Evolutionary conservation across 2,797 vertebrate species (phyloP), one percentile per base, ranked within the genome.

Genomic region (Ptychobarbus kaznakovi): DNA sequence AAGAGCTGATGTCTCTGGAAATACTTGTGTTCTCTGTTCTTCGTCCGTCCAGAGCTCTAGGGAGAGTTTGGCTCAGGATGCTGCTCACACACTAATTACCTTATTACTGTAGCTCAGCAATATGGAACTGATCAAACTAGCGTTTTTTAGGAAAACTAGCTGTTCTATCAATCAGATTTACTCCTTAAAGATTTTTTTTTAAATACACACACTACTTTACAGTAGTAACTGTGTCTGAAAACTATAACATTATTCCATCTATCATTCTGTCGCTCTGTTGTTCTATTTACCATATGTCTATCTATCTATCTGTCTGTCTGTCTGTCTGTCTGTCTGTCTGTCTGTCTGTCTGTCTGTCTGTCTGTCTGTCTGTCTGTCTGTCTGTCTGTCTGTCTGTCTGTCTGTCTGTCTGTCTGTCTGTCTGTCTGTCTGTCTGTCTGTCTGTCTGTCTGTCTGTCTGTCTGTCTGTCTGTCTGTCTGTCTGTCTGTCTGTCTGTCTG

Each of bases 41-140:
- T 87, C 80, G 53, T 80, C 49, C 38, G 12, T 73, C 73, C 58
- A 74, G 87, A 83, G 84, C 86, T 78, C 46, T 81, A 81, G 84
- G 86, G 85, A 87, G 82, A 51, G 22, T 77, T 65, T 85, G 76
- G 68, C 77, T 84, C 74, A 84, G 84, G 74, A 83, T 81, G 80
- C 83, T 86, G 87, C 83, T 88, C 58, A 78, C 66, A 82, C 74
- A 86, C 81, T 87, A 88, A 90, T 90, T 86, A 87, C 86, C 73
- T 85, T 81, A 78, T 84, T 89, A 85, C 84, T 80, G 68, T 65
- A 80, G 53, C 35, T 80, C 81, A 76, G 80, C 83, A 86, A 84
- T 63, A 84, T 86, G 85, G 80, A 83, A 85, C 84, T 87, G 81
- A 87, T 86, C 87, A 89, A 77, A 73, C 78, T 80, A 70, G 83